Evolutionary conservation across 2,888 invertebrate genomes (phyloP), one percentile per base, ranked within the genome.

Genomic region (Drosophila nigricruria): DNA sequence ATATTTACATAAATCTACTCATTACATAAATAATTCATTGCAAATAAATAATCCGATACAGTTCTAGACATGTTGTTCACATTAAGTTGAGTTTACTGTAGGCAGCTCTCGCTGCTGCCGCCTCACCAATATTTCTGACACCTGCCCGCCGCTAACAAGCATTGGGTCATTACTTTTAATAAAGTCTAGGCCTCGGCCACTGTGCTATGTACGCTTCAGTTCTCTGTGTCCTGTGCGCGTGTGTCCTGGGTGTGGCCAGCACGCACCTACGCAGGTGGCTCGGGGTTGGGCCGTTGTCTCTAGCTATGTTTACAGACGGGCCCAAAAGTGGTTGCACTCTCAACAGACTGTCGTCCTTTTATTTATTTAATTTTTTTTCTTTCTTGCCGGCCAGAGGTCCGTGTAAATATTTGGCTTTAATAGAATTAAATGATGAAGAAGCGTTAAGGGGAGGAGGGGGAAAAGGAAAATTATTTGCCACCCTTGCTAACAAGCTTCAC

Each of bases 321-420:
- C 69, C 58, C 56, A 58, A 64, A 70, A 74, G 45, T 54, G 40
- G 38, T 60, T 50, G 63, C 56, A 63, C 60, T 73, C 57, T 49
- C 32, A 49, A 60, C 52, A 60, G 67, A 63, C 47, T 60, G 61
- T 30, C 59, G 68, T 18, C 49, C 40, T 36, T 43, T 52, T 38
- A 27, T 47, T n/a, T 54, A 40, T 18, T 23, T 53, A 5, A 45
- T 6, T 34, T 50, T 42, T 5, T 9, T 27, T 47, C 49, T 27
- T 30, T 20, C 5, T 18, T 16, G 10, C 5, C 49, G 49, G 12
- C 23, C 56, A 14, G 34, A 57, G 38, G 30, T 49, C 45, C 80
- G 81, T 72, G 79, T 82, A 86, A 89, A 86, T 86, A 89, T 86
- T 86, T 86, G 77, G 66, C 75, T 88, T 89, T 89, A 86, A 89